These are phyloP conservation scores for Cebidichthys violaceus DNA, from an alignment of 2,113 vertebrate species.

Conservation along the genomic window DNA sequence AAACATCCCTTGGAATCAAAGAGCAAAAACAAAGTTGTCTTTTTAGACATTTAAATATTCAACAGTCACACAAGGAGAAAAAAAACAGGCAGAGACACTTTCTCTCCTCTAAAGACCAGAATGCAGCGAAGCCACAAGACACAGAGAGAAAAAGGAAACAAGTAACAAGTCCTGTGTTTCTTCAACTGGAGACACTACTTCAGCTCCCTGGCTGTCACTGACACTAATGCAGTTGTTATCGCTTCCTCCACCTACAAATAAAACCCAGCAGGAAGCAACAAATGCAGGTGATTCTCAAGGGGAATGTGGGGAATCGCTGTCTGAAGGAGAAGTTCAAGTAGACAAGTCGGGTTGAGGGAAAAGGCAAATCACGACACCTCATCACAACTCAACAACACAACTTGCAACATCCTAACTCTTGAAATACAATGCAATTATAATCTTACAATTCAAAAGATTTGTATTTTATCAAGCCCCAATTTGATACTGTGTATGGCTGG, in stretches of 20 bases:
- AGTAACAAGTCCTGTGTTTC: slow-evolving; percentile 16
- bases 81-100: background rate
- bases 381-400: slow-evolving; percentile 2
- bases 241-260: slow-evolving; percentile 45
- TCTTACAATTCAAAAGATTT: background rate
- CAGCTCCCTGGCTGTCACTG: slow-evolving; percentile 27
- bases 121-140: slow-evolving; percentile 10
- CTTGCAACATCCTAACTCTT: background rate
- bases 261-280: slow-evolving; percentile 46
- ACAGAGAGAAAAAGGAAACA: slow-evolving; percentile 13
- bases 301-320: slow-evolving; percentile 15
- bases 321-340: slow-evolving; percentile 29
- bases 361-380: slow-evolving; percentile 1
- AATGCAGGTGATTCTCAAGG: slow-evolving; percentile 21
- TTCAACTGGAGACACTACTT: background rate
- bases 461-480: background rate
- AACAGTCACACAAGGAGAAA: background rate
- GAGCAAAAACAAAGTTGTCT: background rate
- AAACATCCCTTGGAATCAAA: slow-evolving; percentile 18
- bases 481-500: no score
- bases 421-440: background rate
- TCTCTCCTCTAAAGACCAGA: background rate
- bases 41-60: slow-evolving; percentile 10
- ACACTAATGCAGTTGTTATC: slow-evolving; percentile 38
- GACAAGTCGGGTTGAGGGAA: background rate